Conservation (phyloP, 2,888 invertebrate species). For the Caenorhabditis sp. region DNA sequence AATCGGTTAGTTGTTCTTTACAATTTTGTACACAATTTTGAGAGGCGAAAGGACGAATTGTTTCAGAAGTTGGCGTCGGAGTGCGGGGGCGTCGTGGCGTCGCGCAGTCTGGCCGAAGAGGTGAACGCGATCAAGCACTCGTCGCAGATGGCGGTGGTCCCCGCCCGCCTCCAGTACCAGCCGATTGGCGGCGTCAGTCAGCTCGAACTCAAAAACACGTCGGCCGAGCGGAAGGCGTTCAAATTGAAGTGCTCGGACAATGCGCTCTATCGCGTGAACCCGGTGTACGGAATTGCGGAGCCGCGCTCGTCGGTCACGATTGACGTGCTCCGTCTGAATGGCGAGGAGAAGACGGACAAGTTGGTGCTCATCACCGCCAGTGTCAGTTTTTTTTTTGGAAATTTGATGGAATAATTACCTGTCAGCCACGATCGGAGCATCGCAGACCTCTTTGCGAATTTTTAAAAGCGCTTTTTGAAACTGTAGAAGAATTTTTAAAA, state of each 20-base stretch:
- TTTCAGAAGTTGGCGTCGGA: slow-evolving; percentile 4
- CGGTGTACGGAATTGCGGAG: slow-evolving; percentile 57
- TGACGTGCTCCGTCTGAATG: slow-evolving; percentile 53
- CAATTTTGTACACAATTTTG: background rate
- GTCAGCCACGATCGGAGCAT: no score
- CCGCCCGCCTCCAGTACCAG: slow-evolving; percentile 40
- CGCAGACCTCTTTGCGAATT: no score
- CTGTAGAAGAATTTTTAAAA: background rate
- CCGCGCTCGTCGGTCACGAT: slow-evolving; percentile 40
- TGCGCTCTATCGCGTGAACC: slow-evolving; percentile 53
- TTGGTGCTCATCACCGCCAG: slow-evolving; percentile 49
- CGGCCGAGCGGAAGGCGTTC: slow-evolving; percentile 51
- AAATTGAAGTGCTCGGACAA: slow-evolving; percentile 61
- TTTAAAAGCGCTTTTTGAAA: background rate
- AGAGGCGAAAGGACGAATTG: background rate
- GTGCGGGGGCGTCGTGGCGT: background rate
- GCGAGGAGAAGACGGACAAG: slow-evolving; percentile 56
- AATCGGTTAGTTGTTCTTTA: background rate
- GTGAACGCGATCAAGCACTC: slow-evolving; percentile 45
- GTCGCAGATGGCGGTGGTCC: slow-evolving; percentile 28
- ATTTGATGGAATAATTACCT: no score
- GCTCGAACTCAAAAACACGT: slow-evolving; percentile 50
- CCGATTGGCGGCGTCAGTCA: slow-evolving; percentile 35
- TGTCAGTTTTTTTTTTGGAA: slow-evolving; percentile 20
- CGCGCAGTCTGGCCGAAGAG: slow-evolving; percentile 19